Evolutionary conservation across 2,113 vertebrate species (phyloP).

Genomic region (Myocastor coypus): DNA sequence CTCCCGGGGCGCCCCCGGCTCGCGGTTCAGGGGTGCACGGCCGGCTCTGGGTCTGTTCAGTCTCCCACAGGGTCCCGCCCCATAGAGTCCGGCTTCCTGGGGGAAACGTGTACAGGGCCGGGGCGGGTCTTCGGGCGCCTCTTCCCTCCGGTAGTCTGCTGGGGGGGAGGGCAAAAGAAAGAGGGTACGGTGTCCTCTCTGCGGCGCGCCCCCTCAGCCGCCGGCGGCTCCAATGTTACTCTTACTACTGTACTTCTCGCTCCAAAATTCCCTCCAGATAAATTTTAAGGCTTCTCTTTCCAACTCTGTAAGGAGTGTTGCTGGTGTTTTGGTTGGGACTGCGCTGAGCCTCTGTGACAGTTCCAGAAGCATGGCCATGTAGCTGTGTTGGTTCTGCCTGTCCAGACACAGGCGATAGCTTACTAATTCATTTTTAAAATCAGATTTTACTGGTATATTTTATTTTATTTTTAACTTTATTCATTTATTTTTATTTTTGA

Average conservation of each 20-base stretch:
- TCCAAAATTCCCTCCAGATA: constrained; percentile 70
- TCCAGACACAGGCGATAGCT: too few species aligned
- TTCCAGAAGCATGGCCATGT: too few species aligned
- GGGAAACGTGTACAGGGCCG: constrained; percentile 62
- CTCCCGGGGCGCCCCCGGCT: constrained; percentile 72
- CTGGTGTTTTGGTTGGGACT: too few species aligned
- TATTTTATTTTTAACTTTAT: too few species aligned
- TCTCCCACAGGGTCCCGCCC: constrained; percentile 76
- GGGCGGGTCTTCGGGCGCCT: constrained; percentile 48
- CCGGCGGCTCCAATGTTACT: constrained; percentile 69
- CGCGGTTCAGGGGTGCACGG: constrained; percentile 59
- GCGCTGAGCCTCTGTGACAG: too few species aligned
- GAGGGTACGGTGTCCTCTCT: constrained; percentile 51
- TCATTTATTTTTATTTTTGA: too few species aligned
- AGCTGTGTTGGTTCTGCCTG: too few species aligned
- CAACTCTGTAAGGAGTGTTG: too few species aligned
- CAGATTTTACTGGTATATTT: too few species aligned
- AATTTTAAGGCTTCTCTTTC: too few species aligned
- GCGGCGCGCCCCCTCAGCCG: constrained; percentile 67
- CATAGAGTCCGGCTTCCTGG: constrained; percentile 76
- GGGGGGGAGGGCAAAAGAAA: not conserved
- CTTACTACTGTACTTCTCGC: constrained; percentile 75
- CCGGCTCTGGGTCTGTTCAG: constrained; percentile 67
- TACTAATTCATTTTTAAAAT: too few species aligned
- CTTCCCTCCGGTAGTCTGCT: not conserved